Base-by-base conservation (phyloP, 2,113 vertebrate genomes). In the Hippocampus mohnikei region DNA sequence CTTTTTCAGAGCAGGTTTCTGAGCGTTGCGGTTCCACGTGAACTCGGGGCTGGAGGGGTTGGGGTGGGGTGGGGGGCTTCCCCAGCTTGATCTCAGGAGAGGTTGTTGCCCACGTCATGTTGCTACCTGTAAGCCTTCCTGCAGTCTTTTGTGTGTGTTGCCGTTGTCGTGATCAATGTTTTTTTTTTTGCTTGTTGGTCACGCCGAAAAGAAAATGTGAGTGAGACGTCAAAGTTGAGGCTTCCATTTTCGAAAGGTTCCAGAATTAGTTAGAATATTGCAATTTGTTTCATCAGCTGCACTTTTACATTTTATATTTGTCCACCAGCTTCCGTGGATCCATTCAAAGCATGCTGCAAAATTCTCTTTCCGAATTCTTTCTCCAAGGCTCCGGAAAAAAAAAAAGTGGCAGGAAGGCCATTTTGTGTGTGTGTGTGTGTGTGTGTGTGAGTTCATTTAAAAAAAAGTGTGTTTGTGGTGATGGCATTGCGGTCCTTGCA, bases 201-300 rank as follows among this genome's bases (percentile, higher is more conserved):
- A 78, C 76, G 81, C 77, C 55, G 88, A 91, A 91, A 91, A 91
- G 91, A 87, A 90, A 92, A 93, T 92, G 72, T 3, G 29, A 23
- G 68, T 33, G 62, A 85, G 77, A 67, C 29, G 29, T 81, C 87
- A 89, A 86, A 81, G 2, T 42, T 9, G 8, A 11, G 10, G 46
- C 5, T 16, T 48, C 15, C 15, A 3, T 8, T n/a, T 8, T 53
- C 1, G 20, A 53, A 50, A 50, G 46, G 46, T 9, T n/a, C 21
- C 21, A 1, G 52, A 55, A 11, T n/a, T n/a, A 10, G 8, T 53
- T n/a, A 53, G 9, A 53, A 53, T 37, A 37, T 37, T 37, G 33
- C 33, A 37, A 6, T 37, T 37, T 37, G 33, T 37, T 37, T 6
- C 33, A 37, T 37, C 33, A 37, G 33, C 33, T 37, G 33, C 1